phyloP scores from a whole-genome alignment of 2,113 vertebrate genomes.

The Macquaria ambigua region DNA sequence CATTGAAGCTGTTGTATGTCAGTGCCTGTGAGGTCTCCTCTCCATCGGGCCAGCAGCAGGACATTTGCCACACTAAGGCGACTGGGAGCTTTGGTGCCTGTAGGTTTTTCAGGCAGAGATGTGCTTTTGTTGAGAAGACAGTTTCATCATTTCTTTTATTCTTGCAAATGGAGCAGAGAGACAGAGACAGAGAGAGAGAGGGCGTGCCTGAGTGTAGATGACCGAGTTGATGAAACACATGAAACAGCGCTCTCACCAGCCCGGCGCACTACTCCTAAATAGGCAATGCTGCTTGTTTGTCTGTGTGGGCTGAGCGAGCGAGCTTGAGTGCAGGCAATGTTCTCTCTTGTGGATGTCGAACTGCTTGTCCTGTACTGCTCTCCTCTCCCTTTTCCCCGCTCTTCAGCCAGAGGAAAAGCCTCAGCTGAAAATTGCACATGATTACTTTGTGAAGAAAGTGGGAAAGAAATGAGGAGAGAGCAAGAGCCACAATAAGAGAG shows the following conservation, averaged over 20 bases:
- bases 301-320: slow-evolving; percentile 25
- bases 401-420: neutral
- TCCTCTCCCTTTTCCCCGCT: neutral
- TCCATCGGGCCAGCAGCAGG: slow-evolving; percentile 13
- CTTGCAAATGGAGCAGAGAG: slow-evolving; percentile 23
- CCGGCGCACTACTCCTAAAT: slow-evolving; percentile 60
- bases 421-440: neutral
- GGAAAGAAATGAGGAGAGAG: neutral
- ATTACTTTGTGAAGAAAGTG: neutral
- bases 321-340: slow-evolving; percentile 21
- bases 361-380: neutral
- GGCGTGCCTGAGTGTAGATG: slow-evolving; percentile 38
- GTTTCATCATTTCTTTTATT: slow-evolving; percentile 48
- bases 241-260: slow-evolving; percentile 21
- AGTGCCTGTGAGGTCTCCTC: neutral
- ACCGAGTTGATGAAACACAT: slow-evolving; percentile 43
- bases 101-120: slow-evolving; percentile 34
- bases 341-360: slow-evolving; percentile 10
- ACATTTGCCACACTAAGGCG: slow-evolving; percentile 21
- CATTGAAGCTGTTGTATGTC: slow-evolving; percentile 14
- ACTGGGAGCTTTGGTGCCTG: neutral
- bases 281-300: slow-evolving; percentile 66
- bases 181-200: slow-evolving; percentile 1
- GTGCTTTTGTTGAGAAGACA: slow-evolving; percentile 19
- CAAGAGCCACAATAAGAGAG: neutral